Evolutionary conservation across 2,888 invertebrate genomes (phyloP), one percentile per base, ranked within the genome.

Genomic region (Exephanes ischioxanthus): DNA sequence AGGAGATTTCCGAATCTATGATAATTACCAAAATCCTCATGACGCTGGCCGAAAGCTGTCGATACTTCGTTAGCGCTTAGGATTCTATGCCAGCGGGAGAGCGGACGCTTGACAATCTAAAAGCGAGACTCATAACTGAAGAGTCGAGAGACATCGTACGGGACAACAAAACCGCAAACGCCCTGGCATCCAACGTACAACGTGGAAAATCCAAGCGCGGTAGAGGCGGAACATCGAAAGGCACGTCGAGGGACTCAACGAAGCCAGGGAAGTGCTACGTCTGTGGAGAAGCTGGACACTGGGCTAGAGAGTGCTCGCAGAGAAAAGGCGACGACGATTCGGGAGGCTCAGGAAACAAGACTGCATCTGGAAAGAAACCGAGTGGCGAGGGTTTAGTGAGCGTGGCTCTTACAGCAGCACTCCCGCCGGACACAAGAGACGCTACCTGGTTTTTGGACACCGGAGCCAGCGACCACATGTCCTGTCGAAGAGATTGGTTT

Each of bases 21-120:
- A 83, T 89, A 0, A 88, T 88, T 7, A 88, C 87, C n/a, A 87
- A 88, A 79, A 86, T 90, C 16, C 58, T 88, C 7, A 87, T 87
- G 84, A 88, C 89, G 1, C 53, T 89, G 3, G 88, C 88, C 7
- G 14, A 48, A 3, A 61, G 6, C 3, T 89, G 70, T 53, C 83
- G 87, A 67, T 79, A 90, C 76, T 89, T 90, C 33, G 61, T 85
- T 7, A 88, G 85, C 14, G 88, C 86, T 0, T 89, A 88, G 87
- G 88, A 88, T 45, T 88, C 87, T 0, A 73, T 83, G 9, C 53
- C 76, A 48, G 55, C 30, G 26, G 79, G 30, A 45, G 26, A 86
- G 2, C 81, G 82, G 22, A 88, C 70, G 7, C 78, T 88, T 0
- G 75, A 70, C n/a, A 88, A 88, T 22, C 66, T 88, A 11, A 83